Conservation (phyloP, 1,140 invertebrate species). For the Matsumurasca onukii region DNA sequence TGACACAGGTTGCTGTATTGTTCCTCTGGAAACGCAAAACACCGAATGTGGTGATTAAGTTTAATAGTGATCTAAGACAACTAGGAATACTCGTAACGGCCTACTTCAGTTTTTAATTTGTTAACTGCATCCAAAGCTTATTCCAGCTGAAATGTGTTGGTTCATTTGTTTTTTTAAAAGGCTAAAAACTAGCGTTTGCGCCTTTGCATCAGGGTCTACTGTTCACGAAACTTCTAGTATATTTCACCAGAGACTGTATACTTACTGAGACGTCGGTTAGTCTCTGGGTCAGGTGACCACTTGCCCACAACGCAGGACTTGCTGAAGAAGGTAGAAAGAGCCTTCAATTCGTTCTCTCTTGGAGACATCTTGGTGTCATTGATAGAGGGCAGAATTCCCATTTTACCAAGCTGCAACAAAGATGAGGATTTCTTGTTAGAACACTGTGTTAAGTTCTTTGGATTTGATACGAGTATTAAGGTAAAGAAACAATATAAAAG, state of each 20-base stretch:
- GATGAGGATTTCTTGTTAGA: background rate
- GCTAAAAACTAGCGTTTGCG: no score
- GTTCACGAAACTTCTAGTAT: no score
- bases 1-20: slow-evolving; percentile 72
- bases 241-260: no score
- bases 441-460: background rate
- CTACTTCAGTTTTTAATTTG: no score
- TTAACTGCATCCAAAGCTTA: no score
- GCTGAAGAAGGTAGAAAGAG: slow-evolving; percentile 68
- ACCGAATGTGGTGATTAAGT: no score
- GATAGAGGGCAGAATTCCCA: slow-evolving; percentile 63
- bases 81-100: no score
- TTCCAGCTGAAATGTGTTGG: no score
- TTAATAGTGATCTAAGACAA: no score
- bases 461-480: background rate
- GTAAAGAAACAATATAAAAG: no score
- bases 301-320: slow-evolving; percentile 76
- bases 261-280: slow-evolving; percentile 67
- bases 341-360: slow-evolving; percentile 72
- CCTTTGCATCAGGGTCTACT: no score
- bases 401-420: slow-evolving; percentile 68
- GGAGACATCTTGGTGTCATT: slow-evolving; percentile 66
- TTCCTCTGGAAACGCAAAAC: slow-evolving; percentile 55
- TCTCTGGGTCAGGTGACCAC: slow-evolving; percentile 73
- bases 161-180: no score